Percentiles rank a stretch among this genome's conserved stretches.
phyloP scores from a whole-genome alignment of 2,113 vertebrate genomes.

The Cyanoliseus patagonus region DNA sequence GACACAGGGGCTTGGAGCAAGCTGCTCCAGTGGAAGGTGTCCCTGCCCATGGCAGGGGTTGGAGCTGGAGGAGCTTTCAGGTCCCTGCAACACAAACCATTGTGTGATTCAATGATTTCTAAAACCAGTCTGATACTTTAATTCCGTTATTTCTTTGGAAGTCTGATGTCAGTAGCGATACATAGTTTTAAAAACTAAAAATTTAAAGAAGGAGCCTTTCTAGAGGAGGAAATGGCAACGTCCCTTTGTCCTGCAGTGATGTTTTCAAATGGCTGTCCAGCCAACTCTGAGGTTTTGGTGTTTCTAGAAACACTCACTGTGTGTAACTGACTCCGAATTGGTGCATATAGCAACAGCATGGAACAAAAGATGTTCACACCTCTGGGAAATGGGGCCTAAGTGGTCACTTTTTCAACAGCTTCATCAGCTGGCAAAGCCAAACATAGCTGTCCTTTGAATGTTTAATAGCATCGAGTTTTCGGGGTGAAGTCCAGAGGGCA shows the following conservation, averaged over 20 bases:
- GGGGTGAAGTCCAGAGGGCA: not conserved
- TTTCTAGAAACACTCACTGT: not conserved
- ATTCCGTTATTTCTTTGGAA: not conserved
- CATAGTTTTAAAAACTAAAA: not conserved
- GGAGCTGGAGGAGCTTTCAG: accelerated
- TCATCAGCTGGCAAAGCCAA: not conserved
- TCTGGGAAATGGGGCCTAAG: constrained; percentile 3
- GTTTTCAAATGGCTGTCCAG: not conserved
- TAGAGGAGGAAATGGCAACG: not conserved
- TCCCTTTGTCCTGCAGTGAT: not conserved
- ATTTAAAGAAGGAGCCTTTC: not conserved
- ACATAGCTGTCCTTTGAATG: not conserved
- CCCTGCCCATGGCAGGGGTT: accelerated
- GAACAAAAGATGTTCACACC: constrained; percentile 2
- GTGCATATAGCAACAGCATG: not conserved
- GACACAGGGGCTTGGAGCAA: not conserved
- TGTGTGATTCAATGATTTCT: not conserved
- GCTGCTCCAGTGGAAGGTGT: not conserved
- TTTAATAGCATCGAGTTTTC: not conserved
- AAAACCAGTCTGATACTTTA: not conserved
- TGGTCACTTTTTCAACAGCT: constrained; percentile 26
- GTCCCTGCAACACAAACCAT: not conserved
- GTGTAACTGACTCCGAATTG: not conserved
- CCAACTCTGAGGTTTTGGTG: not conserved
- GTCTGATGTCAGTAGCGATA: not conserved